Percentiles rank a stretch among this genome's conserved stretches.
phyloP scores from a whole-genome alignment of 2,888 invertebrate species.

The Machimus rusticus region DNA sequence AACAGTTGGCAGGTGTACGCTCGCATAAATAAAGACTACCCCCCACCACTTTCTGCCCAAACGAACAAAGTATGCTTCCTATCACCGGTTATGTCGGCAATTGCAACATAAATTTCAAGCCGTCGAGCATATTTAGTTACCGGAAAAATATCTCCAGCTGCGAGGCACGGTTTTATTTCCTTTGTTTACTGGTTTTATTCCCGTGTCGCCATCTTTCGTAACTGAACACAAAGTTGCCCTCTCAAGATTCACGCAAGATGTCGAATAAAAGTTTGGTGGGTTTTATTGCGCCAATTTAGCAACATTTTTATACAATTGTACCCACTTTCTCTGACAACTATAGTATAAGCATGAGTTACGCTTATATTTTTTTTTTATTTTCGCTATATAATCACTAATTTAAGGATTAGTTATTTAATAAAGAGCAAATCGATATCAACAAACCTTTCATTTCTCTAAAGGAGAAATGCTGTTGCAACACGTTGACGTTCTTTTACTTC shows the following conservation, averaged over 20 bases:
- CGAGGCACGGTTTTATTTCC: neutral
- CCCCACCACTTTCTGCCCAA: neutral
- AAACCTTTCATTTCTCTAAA: too few species aligned
- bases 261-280: neutral
- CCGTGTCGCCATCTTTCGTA: neutral
- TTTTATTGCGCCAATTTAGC: neutral
- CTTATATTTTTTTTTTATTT: neutral
- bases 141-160: constrained; percentile 2
- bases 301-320: neutral
- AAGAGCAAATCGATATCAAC: too few species aligned
- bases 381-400: neutral
- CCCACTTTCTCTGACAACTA: too few species aligned
- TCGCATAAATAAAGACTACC: neutral
- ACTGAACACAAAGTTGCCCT: neutral
- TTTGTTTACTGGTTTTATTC: neutral
- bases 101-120: constrained; percentile 18
- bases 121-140: constrained; percentile 1
- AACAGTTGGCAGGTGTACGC: neutral
- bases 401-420: too few species aligned
- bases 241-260: neutral
- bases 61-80: constrained; percentile 3
- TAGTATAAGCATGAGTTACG: neutral
- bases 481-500: too few species aligned
- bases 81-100: constrained; percentile 10
- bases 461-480: too few species aligned